Evolutionary conservation across 2,797 vertebrate species (phyloP).

Genomic region (Chelonia mydas): DNA sequence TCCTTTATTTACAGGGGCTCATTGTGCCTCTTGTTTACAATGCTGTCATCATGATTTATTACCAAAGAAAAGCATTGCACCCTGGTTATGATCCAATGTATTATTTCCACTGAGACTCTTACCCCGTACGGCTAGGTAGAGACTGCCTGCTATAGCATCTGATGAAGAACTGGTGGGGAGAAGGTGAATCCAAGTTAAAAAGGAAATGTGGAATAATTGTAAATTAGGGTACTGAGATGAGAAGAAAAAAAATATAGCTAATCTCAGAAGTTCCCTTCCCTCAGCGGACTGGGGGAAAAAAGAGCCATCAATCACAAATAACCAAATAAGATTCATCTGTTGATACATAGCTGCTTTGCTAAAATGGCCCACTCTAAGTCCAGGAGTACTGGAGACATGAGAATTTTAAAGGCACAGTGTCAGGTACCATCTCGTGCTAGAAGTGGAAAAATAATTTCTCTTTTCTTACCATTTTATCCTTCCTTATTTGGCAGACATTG

Average conservation of each 20-base stretch:
- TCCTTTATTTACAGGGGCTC: slow-evolving; percentile 58
- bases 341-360: slow-evolving; percentile 50
- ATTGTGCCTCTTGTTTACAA: slow-evolving; percentile 50
- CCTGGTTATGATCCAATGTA: slow-evolving; percentile 70
- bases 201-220: slow-evolving; percentile 32
- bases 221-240: background rate
- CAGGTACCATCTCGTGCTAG: slow-evolving; percentile 8
- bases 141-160: background rate
- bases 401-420: slow-evolving; percentile 17
- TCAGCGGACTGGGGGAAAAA: slow-evolving; percentile 3
- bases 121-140: background rate
- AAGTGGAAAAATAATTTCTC: background rate
- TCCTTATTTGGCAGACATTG: slow-evolving; percentile 43
- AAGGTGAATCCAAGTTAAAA: background rate
- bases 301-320: background rate
- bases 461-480: slow-evolving; percentile 31
- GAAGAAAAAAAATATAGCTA: background rate
- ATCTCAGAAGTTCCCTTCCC: background rate
- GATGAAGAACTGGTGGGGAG: background rate
- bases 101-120: slow-evolving; percentile 44
- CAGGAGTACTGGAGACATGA: slow-evolving; percentile 34
- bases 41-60: slow-evolving; percentile 61
- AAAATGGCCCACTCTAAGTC: slow-evolving; percentile 62
- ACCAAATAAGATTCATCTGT: slow-evolving; percentile 42
- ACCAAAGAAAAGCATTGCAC: slow-evolving; percentile 31